Evolutionary conservation across 2,888 invertebrate species (phyloP), one percentile per base, ranked within the genome.

Genomic region (Polydrusus cervinus): DNA sequence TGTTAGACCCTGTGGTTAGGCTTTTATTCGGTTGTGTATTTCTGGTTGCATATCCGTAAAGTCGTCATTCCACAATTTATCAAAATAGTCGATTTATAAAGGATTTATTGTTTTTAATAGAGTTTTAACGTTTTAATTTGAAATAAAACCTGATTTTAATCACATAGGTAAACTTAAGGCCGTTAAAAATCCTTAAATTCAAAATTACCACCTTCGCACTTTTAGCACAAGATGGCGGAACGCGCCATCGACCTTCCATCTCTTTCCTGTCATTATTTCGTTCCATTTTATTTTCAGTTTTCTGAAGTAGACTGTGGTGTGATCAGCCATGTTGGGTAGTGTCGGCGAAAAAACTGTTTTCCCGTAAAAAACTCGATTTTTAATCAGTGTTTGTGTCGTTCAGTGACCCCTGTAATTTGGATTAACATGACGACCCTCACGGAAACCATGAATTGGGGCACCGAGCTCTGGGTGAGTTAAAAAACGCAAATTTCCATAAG

Each of bases 401-500:
- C 49, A 65, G 71, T 71, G 68, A 51, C 45, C 67, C 30, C 40
- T 34, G 10, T 25, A 38, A 71, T 65, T 71, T 71, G 77, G 77
- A 77, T 77, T 74, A 78, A 53, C 68, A 82, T 82, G 82, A 81
- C 81, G 67, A 75, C 81, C 75, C 57, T 78, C 77, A 79, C 80
- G 55, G 82, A 82, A 70, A 81, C 75, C 77, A 90, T 91, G 90
- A 91, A 91, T 88, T 91, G 91, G 91, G 91, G 91, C 87, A 90
- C 90, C 76, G 91, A 91, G 88, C 90, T 91, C 87, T 91, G 91
- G 91, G 91, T 91, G 88, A 90, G 91, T 89, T n/a, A 13, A 25
- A 25, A 43, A 57, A 13, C 14, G 5, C 14, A 13, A 49, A 38
- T 65, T 65, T 65, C 10, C 20, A 66, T 34, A 8, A 61, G 51